Base-by-base conservation (phyloP, 2,113 vertebrate species). In the Monarcha castaneiventris region DNA sequence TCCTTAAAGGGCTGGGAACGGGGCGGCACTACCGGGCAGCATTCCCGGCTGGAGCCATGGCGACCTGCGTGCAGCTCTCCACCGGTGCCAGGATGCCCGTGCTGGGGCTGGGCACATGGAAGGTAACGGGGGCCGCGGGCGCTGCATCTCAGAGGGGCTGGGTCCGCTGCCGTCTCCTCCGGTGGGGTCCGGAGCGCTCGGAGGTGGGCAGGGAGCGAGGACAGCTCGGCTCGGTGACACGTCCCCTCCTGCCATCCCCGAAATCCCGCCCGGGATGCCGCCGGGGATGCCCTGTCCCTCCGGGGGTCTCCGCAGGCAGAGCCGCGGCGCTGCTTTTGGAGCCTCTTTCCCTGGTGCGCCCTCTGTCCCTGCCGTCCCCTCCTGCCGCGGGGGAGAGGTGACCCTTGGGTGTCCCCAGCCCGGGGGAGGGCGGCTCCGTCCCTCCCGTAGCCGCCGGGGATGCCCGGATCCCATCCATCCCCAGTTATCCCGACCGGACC, bases 91-190 rank as follows among this genome's bases (percentile, higher is more conserved):
- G 97, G 37, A 98, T 99, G 97, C 99, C 99, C 21, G 77, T 97
- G 46, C 2, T 99, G 39, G 99, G 99, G 13, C 96, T 99, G 72
- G 99, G 99, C 9, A 99, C 99, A 0, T 99, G 99, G 99, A 98
- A 99, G 98, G 99, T 99, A 92, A 10, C 3, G 75, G 32, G 8
- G 14, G 54, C 58, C 9, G 84, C 46, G 11, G 6, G 16, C 20
- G 14, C 54, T 27, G 11, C 15, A n/a, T 63, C 4, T 21, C 26
- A 3, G 17, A 8, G 8, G 35, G 51, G 43, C 43, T 48, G 21
- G 25, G 9, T 11, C 51, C 6, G 58, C 33, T n/a, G 49, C n/a
- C 41, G 1, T 26, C 58, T 30, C 41, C 66, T 25, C 5, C 11
- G 33, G 16, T 27, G 51, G 26, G 51, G 6, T 49, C 14, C 5